Evolutionary conservation across 2,888 invertebrate genomes (phyloP).

Genomic region (Lypha dubia): DNA sequence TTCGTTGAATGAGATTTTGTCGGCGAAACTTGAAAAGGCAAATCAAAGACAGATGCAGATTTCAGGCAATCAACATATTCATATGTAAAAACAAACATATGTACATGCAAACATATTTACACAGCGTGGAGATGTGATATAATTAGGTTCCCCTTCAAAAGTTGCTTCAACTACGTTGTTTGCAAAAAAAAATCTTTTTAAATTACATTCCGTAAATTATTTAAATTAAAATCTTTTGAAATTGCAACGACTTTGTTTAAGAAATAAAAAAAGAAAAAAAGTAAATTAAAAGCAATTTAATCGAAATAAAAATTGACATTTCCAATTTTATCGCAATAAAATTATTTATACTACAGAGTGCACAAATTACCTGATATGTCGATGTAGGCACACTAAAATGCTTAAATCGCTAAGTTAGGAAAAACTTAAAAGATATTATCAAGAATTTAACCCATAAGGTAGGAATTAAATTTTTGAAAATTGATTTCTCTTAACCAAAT

Average conservation of each 20-base stretch:
- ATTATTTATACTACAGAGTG: slow-evolving; percentile 17
- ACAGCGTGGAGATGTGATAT: slow-evolving; percentile 33
- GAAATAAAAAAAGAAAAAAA: slow-evolving; percentile 2
- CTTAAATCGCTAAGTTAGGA: slow-evolving; percentile 11
- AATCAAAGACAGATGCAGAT: slow-evolving; percentile 61
- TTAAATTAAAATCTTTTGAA: slow-evolving; percentile 53
- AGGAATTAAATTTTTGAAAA: not conserved
- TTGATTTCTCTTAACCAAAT: too few relatives aligned
- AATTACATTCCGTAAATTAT: slow-evolving; percentile 34
- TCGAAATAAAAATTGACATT: slow-evolving; percentile 59
- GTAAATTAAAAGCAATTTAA: slow-evolving; percentile 56
- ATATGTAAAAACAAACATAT: not conserved
- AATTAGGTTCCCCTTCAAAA: slow-evolving; percentile 46
- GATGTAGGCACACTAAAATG: slow-evolving; percentile 8
- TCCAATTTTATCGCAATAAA: slow-evolving; percentile 54
- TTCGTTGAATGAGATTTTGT: slow-evolving; percentile 50
- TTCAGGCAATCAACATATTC: slow-evolving; percentile 56
- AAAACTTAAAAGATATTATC: not conserved
- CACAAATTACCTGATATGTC: slow-evolving; percentile 38
- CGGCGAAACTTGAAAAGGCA: slow-evolving; percentile 47
- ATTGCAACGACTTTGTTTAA: slow-evolving; percentile 63
- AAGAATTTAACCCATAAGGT: slow-evolving; percentile 41
- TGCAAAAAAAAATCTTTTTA: slow-evolving; percentile 8
- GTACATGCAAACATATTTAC: slow-evolving; percentile 2
- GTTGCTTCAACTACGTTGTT: not conserved